A percentile compares a stretch with the other conserved stretches of the same genome.
Conservation (phyloP, 2,797 vertebrate species). For the Fratercula arctica region DNA sequence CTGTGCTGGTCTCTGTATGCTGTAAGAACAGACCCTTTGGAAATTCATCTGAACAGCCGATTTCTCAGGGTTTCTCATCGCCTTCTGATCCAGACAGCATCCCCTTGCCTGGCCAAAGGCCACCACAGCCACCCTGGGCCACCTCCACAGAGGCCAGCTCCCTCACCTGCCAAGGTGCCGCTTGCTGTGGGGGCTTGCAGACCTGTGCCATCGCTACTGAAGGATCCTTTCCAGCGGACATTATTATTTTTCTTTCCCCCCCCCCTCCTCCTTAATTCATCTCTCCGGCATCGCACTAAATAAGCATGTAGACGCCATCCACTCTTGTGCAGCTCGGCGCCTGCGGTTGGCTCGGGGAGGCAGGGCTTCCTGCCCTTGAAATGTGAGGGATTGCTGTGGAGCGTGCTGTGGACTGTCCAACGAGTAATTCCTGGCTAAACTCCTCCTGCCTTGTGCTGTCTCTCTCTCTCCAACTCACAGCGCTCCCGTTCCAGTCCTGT, state of each 20-base stretch:
- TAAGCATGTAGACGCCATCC: not conserved
- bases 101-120: not conserved
- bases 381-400: not conserved
- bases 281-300: not conserved
- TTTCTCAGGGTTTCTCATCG: not conserved
- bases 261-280: not conserved
- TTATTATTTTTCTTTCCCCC: not conserved
- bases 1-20: not conserved
- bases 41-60: not conserved
- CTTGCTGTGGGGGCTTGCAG: not conserved
- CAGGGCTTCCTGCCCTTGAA: not conserved
- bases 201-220: not conserved
- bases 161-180: not conserved
- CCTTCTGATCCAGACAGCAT: not conserved
- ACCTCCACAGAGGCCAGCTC: not conserved
- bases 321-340: not conserved
- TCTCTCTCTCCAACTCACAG: not conserved
- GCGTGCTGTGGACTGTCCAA: not conserved
- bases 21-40: not conserved
- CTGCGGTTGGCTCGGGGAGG: not conserved
- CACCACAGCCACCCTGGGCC: not conserved
- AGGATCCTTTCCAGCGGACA: not conserved
- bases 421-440: not conserved
- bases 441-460: not conserved
- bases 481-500: not conserved